These are phyloP conservation scores for Harpegnathos saltator DNA, from an alignment of 1,140 invertebrate species.

Conservation along the genomic window DNA sequence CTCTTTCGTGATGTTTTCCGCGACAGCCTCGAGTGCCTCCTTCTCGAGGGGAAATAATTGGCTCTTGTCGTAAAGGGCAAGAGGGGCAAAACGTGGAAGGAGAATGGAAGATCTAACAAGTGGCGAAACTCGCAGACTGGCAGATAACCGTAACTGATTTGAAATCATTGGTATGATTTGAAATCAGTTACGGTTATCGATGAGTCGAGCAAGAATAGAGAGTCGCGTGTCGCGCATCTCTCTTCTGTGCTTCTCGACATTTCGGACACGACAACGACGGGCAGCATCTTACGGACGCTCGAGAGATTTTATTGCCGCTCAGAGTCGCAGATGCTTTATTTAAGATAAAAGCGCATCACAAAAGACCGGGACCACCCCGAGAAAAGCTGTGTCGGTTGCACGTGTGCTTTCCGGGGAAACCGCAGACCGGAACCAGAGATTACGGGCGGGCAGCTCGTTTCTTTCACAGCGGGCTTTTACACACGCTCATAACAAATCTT, in stretches of 20 bases:
- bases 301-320: slow-evolving; percentile 58
- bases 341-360: slow-evolving; percentile 62
- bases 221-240: too few relatives aligned
- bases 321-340: slow-evolving; percentile 58
- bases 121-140: slow-evolving; percentile 32
- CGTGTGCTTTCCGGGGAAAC: slow-evolving; percentile 74
- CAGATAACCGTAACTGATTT: slow-evolving; percentile 31
- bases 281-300: neutral
- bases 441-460: too few relatives aligned
- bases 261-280: too few relatives aligned
- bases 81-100: neutral
- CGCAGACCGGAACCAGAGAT: slow-evolving; percentile 75
- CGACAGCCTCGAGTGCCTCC: slow-evolving; percentile 66
- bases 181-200: neutral
- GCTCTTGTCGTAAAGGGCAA: neutral
- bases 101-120: neutral
- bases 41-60: slow-evolving; percentile 49
- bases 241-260: too few relatives aligned
- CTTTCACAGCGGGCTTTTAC: slow-evolving; percentile 39
- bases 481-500: slow-evolving; percentile 10
- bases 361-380: slow-evolving; percentile 66
- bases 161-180: neutral
- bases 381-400: slow-evolving; percentile 68
- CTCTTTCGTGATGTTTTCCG: slow-evolving; percentile 64
- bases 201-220: too few relatives aligned